These are phyloP conservation scores for Ardeotis arabs DNA, from an alignment of 2,113 vertebrate species.

Conservation along the genomic window DNA sequence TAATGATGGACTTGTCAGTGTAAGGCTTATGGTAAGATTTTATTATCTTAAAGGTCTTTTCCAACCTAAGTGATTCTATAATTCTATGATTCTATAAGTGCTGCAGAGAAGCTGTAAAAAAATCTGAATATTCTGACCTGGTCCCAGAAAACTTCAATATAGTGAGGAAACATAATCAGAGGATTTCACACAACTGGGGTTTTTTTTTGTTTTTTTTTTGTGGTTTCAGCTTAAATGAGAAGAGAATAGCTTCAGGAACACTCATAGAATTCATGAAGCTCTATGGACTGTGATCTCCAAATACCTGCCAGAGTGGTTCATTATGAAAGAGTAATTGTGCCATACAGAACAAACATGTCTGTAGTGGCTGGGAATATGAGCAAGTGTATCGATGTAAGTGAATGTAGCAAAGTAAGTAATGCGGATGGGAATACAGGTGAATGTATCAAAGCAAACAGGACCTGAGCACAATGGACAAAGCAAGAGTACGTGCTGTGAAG, in stretches of 20 bases:
- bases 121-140: background rate
- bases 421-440: too few relatives aligned
- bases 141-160: background rate
- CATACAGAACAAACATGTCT: background rate
- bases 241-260: background rate
- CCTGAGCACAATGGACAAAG: too few relatives aligned
- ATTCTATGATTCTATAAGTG: too few relatives aligned
- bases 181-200: background rate
- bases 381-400: too few relatives aligned
- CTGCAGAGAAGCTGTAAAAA: background rate
- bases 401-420: too few relatives aligned
- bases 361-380: too few relatives aligned
- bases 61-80: too few relatives aligned
- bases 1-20: too few relatives aligned
- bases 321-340: background rate
- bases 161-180: background rate
- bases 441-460: too few relatives aligned
- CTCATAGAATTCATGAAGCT: background rate
- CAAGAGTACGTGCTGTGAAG: too few relatives aligned
- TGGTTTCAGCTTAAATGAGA: background rate
- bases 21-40: too few relatives aligned
- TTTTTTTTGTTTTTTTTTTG: background rate
- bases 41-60: too few relatives aligned
- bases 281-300: background rate
- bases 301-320: background rate